Conservation (phyloP, 2,888 invertebrate species). For the Axea sp. region DNA sequence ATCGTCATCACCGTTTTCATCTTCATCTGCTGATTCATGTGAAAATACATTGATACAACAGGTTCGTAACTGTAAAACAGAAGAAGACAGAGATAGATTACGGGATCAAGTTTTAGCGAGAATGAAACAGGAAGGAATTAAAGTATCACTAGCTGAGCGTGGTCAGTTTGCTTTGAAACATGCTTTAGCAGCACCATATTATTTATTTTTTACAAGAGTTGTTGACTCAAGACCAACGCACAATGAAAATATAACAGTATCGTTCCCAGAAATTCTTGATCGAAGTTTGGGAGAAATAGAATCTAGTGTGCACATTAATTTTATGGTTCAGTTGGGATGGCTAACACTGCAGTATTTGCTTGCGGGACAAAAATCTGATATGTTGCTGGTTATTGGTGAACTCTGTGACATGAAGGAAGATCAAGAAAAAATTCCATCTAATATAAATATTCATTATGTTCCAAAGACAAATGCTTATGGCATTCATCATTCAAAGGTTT, state of each 20-base stretch:
- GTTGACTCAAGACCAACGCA: constrained; percentile 84
- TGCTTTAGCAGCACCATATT: constrained; percentile 85
- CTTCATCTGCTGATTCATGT: constrained; percentile 16
- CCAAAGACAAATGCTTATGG: constrained; percentile 69
- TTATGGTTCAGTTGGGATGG: constrained; percentile 95
- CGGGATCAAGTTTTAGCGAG: constrained; percentile 68
- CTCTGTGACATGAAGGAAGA: constrained; percentile 63
- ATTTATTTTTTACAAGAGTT: constrained; percentile 88
- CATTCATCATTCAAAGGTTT: constrained; percentile 85
- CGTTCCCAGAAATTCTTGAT: constrained; percentile 89
- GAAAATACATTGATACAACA: constrained; percentile 16
- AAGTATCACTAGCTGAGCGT: constrained; percentile 82
- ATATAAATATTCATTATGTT: constrained; percentile 68
- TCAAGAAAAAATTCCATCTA: constrained; percentile 63
- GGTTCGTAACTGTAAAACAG: constrained; percentile 6
- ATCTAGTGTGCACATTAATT: constrained; percentile 92
- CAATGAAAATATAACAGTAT: constrained; percentile 84
- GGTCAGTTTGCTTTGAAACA: constrained; percentile 85
- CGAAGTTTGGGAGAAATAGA: constrained; percentile 87
- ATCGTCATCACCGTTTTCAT: constrained; percentile 2
- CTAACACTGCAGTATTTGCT: constrained; percentile 90
- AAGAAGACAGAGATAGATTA: constrained; percentile 37
- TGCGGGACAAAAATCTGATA: constrained; percentile 84
- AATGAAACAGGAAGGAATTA: constrained; percentile 77
- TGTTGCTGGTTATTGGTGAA: constrained; percentile 69